Conservation (phyloP, 2,888 invertebrate species). For the Agonopterix alstromeriana region DNA sequence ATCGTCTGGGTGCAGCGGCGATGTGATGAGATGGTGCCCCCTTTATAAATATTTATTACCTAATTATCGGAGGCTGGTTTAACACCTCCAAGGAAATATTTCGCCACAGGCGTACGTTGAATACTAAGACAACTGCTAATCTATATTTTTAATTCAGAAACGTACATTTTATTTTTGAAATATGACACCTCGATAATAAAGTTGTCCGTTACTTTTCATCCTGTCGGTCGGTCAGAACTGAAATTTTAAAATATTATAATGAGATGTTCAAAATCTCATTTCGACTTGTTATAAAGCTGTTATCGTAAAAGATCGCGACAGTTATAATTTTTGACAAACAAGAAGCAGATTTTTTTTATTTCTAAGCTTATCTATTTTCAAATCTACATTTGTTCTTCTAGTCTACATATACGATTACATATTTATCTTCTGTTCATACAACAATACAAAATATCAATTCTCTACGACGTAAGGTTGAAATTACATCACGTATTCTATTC, state of each 20-base stretch:
- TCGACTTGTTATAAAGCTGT: conserved; percentile 12
- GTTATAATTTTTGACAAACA: conserved; percentile 9
- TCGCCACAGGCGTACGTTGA: background rate
- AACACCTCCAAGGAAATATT: conserved; percentile 38
- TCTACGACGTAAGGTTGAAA: conserved; percentile 7
- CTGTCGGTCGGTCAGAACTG: conserved; percentile 22
- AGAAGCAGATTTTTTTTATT: conserved; percentile 15
- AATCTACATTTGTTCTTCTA: conserved; percentile 14
- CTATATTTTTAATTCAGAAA: conserved; percentile 20
- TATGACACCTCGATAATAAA: conserved; percentile 44
- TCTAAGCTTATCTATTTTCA: conserved; percentile 12
- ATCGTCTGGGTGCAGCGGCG: conserved; percentile 30
- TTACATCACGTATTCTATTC: conserved; percentile 3
- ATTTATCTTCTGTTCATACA: background rate
- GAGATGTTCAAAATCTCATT: conserved; percentile 18
- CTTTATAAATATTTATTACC: conserved; percentile 73
- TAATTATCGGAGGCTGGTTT: conserved; percentile 56
- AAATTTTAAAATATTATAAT: conserved; percentile 15
- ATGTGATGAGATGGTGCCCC: conserved; percentile 43
- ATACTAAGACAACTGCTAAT: conserved; percentile 7
- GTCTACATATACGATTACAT: conserved; percentile 5
- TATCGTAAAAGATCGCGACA: conserved; percentile 9
- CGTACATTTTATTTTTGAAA: conserved; percentile 17
- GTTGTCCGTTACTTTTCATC: conserved; percentile 42
- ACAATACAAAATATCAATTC: background rate